Conservation (phyloP, 2,113 vertebrate species). For the Corydoras maculifer region DNA sequence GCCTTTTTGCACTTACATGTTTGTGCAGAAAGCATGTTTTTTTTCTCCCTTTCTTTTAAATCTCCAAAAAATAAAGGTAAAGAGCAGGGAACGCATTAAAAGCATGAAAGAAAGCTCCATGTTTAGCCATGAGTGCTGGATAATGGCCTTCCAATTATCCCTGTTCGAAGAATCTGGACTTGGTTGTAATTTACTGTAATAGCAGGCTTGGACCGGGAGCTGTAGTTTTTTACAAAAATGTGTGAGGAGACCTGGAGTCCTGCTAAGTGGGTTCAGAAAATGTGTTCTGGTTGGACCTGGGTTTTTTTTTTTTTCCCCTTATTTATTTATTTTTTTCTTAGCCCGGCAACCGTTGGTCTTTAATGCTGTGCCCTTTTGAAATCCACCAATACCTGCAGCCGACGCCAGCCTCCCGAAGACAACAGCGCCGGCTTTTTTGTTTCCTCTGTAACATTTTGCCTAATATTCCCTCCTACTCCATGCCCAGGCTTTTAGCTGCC, state of each 20-base stretch:
- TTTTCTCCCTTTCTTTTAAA: constrained; percentile 6
- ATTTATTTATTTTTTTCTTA: constrained; percentile 29
- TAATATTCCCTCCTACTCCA: constrained; percentile 32
- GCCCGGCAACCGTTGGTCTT: constrained; percentile 17
- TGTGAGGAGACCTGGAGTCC: constrained; percentile 27
- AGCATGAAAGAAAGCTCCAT: constrained; percentile 36
- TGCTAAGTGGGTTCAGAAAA: constrained; percentile 27
- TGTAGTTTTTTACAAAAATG: constrained; percentile 37
- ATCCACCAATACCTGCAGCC: constrained; percentile 7
- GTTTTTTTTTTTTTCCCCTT: neutral
- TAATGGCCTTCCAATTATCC: constrained; percentile 52
- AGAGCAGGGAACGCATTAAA: constrained; percentile 35
- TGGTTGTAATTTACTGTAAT: constrained; percentile 52
- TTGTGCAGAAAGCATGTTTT: constrained; percentile 13
- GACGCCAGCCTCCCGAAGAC: constrained; percentile 25
- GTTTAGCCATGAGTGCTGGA: constrained; percentile 48
- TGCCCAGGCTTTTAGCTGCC: constrained; percentile 44
- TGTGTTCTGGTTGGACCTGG: constrained; percentile 20
- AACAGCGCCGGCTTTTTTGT: constrained; percentile 30
- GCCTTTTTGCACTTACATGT: constrained; percentile 22
- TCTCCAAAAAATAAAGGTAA: constrained; percentile 30
- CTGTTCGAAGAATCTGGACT: constrained; percentile 46
- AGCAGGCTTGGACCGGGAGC: constrained; percentile 43
- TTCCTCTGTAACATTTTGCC: constrained; percentile 3
- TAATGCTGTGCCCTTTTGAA: constrained; percentile 32